These are phyloP conservation scores for Abscondita cerata DNA, from an alignment of 2,888 invertebrate species.

Conservation along the genomic window DNA sequence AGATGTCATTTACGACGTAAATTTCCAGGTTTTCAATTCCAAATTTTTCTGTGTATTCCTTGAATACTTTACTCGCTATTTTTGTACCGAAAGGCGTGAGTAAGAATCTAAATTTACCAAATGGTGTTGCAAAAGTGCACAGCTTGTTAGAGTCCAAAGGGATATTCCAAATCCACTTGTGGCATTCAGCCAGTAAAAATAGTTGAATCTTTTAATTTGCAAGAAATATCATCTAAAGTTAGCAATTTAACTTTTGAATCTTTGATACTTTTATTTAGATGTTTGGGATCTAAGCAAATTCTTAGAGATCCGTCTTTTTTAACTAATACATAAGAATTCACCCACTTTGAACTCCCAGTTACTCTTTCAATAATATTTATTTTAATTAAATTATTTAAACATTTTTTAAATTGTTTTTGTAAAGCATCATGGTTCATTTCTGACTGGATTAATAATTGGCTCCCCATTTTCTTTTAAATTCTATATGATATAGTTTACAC, in stretches of 20 bases:
- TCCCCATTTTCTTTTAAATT: no score
- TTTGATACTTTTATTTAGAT: conserved; percentile 36
- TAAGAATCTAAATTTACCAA: conserved; percentile 38
- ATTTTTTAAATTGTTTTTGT: conserved; percentile 37
- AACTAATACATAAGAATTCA: conserved; percentile 39
- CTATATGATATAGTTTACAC: no score
- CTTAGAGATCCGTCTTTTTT: conserved; percentile 31
- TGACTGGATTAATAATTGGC: no score
- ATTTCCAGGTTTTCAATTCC: conserved; percentile 38
- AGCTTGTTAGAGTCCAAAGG: conserved; percentile 36
- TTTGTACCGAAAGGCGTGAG: conserved; percentile 40
- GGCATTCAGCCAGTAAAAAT: conserved; percentile 35
- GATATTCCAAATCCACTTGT: conserved; percentile 41
- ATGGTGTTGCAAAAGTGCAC: conserved; percentile 39
- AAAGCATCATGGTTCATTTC: no score
- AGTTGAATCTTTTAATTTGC: conserved; percentile 28
- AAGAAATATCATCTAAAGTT: conserved; percentile 34
- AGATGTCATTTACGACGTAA: conserved; percentile 36
- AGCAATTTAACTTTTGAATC: conserved; percentile 31
- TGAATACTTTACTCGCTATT: conserved; percentile 34
- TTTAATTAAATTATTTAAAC: conserved; percentile 35
- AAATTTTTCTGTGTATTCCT: conserved; percentile 30
- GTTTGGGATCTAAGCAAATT: conserved; percentile 35
- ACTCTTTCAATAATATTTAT: no score
- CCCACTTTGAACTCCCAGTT: conserved; percentile 41